Percentiles rank a stretch among this genome's conserved stretches.
These are phyloP conservation scores for Hirundichthys speculiger DNA, from an alignment of 2,113 vertebrate genomes.

Conservation along the genomic window DNA sequence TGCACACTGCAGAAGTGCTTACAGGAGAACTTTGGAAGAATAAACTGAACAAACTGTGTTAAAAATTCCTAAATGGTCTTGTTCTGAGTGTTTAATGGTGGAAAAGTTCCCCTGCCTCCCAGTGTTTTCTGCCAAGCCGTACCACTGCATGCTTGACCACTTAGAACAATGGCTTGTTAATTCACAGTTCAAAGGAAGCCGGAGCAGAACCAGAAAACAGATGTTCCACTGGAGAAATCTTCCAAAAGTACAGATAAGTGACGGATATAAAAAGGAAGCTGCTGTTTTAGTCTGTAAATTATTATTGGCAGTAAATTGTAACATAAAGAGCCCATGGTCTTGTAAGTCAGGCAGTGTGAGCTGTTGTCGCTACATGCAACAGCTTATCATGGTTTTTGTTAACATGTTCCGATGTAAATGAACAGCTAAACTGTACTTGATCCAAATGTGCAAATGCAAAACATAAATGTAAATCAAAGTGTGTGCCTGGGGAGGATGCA, in stretches of 20 bases:
- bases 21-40: slow-evolving; percentile 72
- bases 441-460: slow-evolving; percentile 79
- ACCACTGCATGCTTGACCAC: slow-evolving; percentile 50
- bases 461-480: slow-evolving; percentile 76
- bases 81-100: slow-evolving; percentile 59
- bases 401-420: slow-evolving; percentile 81
- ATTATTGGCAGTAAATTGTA: slow-evolving; percentile 68
- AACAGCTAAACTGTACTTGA: slow-evolving; percentile 79
- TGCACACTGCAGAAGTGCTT: slow-evolving; percentile 73
- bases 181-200: too few relatives aligned
- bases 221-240: slow-evolving; percentile 34
- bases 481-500: slow-evolving; percentile 59
- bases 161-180: slow-evolving; percentile 43
- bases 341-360: slow-evolving; percentile 48
- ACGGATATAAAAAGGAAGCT: slow-evolving; percentile 40
- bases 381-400: slow-evolving; percentile 78
- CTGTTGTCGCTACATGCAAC: slow-evolving; percentile 57
- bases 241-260: slow-evolving; percentile 47
- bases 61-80: slow-evolving; percentile 70
- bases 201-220: slow-evolving; percentile 22
- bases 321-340: slow-evolving; percentile 46
- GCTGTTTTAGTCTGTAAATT: slow-evolving; percentile 68
- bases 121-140: slow-evolving; percentile 17
- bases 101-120: slow-evolving; percentile 33
- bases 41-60: slow-evolving; percentile 73